Evolutionary conservation across 2,888 invertebrate species (phyloP), one percentile per base, ranked within the genome.

Genomic region (Hermaeophaga mercurialis): DNA sequence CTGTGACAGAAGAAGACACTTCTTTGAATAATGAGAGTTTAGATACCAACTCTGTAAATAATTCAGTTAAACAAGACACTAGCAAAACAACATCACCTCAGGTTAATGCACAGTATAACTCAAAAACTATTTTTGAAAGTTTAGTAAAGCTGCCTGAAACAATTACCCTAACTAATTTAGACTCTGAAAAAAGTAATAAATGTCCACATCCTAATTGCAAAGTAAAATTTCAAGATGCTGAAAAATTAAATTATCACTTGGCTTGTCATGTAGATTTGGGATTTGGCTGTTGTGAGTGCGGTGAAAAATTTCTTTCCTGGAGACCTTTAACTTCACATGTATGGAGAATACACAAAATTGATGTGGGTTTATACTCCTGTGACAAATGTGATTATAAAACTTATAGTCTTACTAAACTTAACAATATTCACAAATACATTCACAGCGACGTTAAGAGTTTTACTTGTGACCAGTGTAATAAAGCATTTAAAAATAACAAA

Each of bases 351-450:
- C 93, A 94, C 73, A 80, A 82, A 41, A 82, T 91, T 7, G 91
- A 93, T 70, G 84, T 91, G 81, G 94, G 92, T 70, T 75, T 94
- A 38, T 88, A 86, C 45, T 83, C 86, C 1, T 94, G 93, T 75
- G 84, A 86, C 65, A 79, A 86, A 59, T 92, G 92, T 70, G 83
- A 83, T 22, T 90, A 86, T 70, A 89, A 89, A 75, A 88, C 88
- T 0, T 85, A 81, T 59, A 87, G 86, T 67, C 81, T 84, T 59
- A 85, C 87, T 54, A 85, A 88, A 63, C 78, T 93, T 45, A 81
- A 84, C 50, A 89, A 87, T 67, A 83, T 88, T 17, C 92, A 92
- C 69, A 85, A 86, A 75, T 85, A 88, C 70, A 90, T 88, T 56
- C 91, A 91, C 77, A 83, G 84, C 31, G 82, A 84, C 58, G 81